Conservation (phyloP, 2,113 vertebrate species). For the Varanus komodoensis region DNA sequence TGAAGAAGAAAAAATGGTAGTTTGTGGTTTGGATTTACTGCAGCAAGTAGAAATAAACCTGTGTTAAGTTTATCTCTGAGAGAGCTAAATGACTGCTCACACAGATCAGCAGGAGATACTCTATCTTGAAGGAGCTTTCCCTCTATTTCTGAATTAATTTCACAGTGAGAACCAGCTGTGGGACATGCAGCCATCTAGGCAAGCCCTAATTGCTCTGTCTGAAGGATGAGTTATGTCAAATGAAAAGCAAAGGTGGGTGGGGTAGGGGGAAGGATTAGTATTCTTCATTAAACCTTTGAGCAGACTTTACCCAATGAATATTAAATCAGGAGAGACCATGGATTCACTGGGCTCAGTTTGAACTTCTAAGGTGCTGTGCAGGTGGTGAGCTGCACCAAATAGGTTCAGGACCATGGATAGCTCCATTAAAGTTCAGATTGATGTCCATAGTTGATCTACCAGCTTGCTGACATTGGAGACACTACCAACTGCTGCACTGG, state of each 20-base stretch:
- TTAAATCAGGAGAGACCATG: no score
- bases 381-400: no score
- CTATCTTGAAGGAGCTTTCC: no score
- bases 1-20: not conserved
- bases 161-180: not conserved
- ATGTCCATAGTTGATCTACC: no score
- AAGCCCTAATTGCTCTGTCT: not conserved
- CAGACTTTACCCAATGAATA: constrained; percentile 9
- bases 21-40: not conserved
- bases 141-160: constrained; percentile 1
- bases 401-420: no score
- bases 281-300: constrained; percentile 1
- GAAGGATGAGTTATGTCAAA: constrained; percentile 11
- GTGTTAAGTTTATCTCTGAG: not conserved
- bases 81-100: not conserved
- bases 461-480: no score
- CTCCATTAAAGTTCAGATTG: no score
- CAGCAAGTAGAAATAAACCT: not conserved
- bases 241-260: not conserved
- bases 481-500: not conserved
- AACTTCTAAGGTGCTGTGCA: no score
- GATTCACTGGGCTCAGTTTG: no score
- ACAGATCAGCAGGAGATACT: not conserved
- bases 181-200: not conserved
- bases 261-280: not conserved